Percentiles rank a stretch among this genome's conserved stretches.
These are phyloP conservation scores for Synchiropus splendidus DNA, from an alignment of 2,113 vertebrate species.

Conservation along the genomic window DNA sequence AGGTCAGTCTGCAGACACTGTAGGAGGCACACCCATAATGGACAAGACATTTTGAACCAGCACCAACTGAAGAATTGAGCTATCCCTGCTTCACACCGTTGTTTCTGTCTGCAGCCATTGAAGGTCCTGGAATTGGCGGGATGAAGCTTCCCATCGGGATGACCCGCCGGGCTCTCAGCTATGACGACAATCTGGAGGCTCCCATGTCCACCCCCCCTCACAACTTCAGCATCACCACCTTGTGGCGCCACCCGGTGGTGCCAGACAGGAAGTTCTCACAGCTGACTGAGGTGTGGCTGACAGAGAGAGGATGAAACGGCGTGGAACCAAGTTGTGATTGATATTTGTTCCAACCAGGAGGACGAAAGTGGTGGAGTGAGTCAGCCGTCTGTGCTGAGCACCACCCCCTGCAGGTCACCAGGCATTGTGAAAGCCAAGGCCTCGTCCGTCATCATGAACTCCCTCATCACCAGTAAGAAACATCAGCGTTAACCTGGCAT, in stretches of 20 bases:
- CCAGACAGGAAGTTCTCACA: slow-evolving; percentile 85
- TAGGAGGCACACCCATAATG: not conserved
- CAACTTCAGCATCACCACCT: slow-evolving; percentile 79
- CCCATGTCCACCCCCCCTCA: slow-evolving; percentile 91
- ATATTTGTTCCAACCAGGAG: slow-evolving; percentile 53
- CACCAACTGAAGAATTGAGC: not conserved
- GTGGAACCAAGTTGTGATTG: not conserved
- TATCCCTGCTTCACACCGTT: not conserved
- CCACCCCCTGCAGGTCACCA: slow-evolving; percentile 44
- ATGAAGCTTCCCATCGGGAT: slow-evolving; percentile 89
- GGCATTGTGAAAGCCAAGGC: slow-evolving; percentile 90
- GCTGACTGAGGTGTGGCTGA: slow-evolving; percentile 75
- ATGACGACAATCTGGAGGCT: slow-evolving; percentile 87
- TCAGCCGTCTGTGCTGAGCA: slow-evolving; percentile 32
- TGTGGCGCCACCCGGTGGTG: slow-evolving; percentile 85
- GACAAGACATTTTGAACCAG: not conserved
- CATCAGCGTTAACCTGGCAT: not conserved
- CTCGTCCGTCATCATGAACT: slow-evolving; percentile 84
- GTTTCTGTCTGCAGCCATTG: slow-evolving; percentile 47
- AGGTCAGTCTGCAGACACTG: slow-evolving; percentile 19
- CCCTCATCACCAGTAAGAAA: slow-evolving; percentile 91
- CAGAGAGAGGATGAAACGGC: not conserved
- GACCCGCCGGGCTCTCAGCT: slow-evolving; percentile 86
- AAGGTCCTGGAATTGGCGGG: slow-evolving; percentile 68
- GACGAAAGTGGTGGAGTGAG: slow-evolving; percentile 64